Evolutionary conservation across 2,113 vertebrate genomes (phyloP).

Genomic region (Merops nubicus): DNA sequence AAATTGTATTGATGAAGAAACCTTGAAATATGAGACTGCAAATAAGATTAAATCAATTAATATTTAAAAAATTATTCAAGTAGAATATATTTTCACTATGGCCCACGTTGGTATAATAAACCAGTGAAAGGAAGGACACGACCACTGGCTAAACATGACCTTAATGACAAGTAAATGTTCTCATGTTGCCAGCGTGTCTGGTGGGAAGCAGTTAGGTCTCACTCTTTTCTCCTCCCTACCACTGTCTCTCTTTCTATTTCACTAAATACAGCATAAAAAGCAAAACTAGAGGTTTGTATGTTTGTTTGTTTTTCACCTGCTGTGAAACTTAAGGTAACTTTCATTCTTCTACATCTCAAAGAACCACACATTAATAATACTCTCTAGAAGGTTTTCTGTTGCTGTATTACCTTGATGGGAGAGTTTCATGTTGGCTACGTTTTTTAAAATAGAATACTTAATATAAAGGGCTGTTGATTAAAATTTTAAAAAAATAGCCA

Average conservation of each 20-base stretch:
- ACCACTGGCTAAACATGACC: background rate
- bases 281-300: background rate
- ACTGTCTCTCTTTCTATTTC: background rate
- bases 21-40: constrained; percentile 26
- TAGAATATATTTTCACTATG: background rate
- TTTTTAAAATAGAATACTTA: background rate
- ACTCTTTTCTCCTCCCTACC: background rate
- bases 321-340: background rate
- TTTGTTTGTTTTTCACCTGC: no score
- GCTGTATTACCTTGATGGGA: background rate
- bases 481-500: constrained; percentile 2
- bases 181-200: background rate
- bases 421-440: background rate
- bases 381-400: background rate
- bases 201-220: background rate
- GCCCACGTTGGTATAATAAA: background rate
- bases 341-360: background rate
- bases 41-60: background rate
- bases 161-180: background rate
- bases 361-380: background rate
- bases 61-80: background rate
- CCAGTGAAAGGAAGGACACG: background rate
- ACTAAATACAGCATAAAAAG: background rate
- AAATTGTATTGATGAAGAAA: background rate
- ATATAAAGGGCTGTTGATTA: background rate